Evolutionary conservation across 2,113 vertebrate genomes (phyloP).

Genomic region (Neodon shergylaensis): DNA sequence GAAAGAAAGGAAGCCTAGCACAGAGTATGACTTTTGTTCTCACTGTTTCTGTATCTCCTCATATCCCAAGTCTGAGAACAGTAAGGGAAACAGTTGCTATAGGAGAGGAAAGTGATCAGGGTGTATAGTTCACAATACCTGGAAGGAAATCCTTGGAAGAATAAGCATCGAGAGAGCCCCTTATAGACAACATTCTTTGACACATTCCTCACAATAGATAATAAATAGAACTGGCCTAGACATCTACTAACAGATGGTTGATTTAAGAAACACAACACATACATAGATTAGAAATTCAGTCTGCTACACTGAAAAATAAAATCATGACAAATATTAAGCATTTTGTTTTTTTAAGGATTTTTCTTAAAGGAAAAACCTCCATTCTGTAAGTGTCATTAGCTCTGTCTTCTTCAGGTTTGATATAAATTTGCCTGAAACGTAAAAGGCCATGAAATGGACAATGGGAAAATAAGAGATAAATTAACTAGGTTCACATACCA

Average conservation of each 20-base stretch:
- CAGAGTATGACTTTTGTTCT: not conserved
- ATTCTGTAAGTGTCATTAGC: not conserved
- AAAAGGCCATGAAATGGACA: not conserved
- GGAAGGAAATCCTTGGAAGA: not conserved
- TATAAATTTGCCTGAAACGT: not conserved
- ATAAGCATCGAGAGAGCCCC: fast-evolving
- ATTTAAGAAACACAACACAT: not conserved
- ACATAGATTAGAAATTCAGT: not conserved
- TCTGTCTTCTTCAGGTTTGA: not conserved
- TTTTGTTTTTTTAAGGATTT: not conserved
- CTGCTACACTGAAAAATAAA: not conserved
- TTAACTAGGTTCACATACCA: not conserved
- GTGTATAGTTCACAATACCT: fast-evolving
- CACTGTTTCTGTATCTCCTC: not conserved
- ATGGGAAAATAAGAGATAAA: not conserved
- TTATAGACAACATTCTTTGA: not conserved
- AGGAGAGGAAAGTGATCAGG: not conserved
- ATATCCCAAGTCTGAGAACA: no score
- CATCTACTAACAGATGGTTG: not conserved
- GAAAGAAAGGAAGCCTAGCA: not conserved
- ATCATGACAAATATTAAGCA: not conserved
- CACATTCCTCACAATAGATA: not conserved
- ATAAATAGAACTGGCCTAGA: not conserved
- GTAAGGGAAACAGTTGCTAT: not conserved
- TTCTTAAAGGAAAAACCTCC: no score